phyloP scores from a whole-genome alignment of 2,797 vertebrate genomes.

The Tenualosa thibaudeaui region DNA sequence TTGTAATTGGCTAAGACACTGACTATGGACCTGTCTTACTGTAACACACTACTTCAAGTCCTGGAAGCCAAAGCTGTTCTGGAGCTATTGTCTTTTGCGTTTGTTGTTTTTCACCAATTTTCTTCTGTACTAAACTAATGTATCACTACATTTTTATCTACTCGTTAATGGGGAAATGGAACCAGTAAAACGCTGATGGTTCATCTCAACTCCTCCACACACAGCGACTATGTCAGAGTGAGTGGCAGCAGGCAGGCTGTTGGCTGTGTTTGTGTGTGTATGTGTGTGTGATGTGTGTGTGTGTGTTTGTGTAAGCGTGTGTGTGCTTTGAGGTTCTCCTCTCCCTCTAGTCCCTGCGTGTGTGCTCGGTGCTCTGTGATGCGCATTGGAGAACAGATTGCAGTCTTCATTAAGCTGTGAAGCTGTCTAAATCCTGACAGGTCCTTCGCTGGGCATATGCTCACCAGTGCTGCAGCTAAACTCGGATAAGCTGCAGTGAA shows the following conservation, averaged over 20 bases:
- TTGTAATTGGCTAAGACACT: background rate
- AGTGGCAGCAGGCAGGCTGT: background rate
- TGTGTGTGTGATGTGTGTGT: background rate
- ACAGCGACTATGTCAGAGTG: background rate
- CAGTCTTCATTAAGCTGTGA: conserved; percentile 41
- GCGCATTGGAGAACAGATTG: conserved; percentile 27
- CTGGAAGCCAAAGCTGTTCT: background rate
- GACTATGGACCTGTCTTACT: background rate
- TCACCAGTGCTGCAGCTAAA: conserved; percentile 21
- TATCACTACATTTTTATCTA: background rate
- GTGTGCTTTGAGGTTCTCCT: background rate
- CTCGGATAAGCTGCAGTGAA: background rate
- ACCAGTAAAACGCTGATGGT: background rate
- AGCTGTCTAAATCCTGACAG: conserved; percentile 36
- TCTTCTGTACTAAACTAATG: background rate
- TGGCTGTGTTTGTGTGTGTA: background rate
- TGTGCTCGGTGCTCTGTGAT: conserved; percentile 24
- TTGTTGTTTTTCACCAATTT: background rate
- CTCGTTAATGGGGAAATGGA: background rate
- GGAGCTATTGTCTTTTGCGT: background rate
- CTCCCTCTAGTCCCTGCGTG: conserved; percentile 20
- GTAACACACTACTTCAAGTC: background rate
- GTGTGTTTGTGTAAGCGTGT: background rate
- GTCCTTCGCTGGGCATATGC: conserved; percentile 33
- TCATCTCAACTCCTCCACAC: background rate